Conservation (phyloP, 1,140 invertebrate genomes). For the Ceratina calcarata region DNA sequence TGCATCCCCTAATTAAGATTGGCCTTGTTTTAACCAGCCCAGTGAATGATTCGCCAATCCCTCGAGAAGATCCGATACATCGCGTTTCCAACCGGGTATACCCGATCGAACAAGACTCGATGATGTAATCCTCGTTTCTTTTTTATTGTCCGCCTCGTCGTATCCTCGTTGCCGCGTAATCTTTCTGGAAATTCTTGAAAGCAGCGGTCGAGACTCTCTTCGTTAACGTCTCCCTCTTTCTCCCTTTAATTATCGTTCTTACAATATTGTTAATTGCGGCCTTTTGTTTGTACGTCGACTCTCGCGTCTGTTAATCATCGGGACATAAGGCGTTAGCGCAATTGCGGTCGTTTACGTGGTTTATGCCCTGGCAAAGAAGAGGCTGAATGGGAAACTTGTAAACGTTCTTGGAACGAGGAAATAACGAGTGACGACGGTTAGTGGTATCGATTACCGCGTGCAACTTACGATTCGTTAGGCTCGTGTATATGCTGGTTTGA, state of each 20-base stretch:
- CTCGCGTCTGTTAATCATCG: too few species aligned
- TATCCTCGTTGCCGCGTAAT: slow-evolving; percentile 7
- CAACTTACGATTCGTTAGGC: slow-evolving; percentile 27
- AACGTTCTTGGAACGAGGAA: background rate
- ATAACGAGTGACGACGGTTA: slow-evolving; percentile 1
- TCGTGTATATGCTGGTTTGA: background rate
- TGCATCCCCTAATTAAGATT: slow-evolving; percentile 67
- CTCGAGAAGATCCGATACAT: slow-evolving; percentile 39
- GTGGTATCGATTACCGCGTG: slow-evolving; percentile 25
- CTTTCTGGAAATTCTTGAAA: slow-evolving; percentile 28
- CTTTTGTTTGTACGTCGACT: too few species aligned
- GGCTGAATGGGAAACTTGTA: background rate
- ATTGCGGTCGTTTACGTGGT: background rate
- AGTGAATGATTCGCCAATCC: slow-evolving; percentile 42
- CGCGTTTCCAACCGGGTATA: background rate
- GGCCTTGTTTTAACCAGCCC: slow-evolving; percentile 56
- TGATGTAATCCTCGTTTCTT: background rate
- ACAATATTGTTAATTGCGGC: background rate
- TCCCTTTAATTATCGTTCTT: background rate
- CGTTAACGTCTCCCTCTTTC: background rate
- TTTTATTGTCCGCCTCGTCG: background rate
- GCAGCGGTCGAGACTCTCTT: background rate
- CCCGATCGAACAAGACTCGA: slow-evolving; percentile 13
- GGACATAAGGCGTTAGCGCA: too few species aligned
- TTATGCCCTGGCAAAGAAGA: background rate